Percentiles rank a stretch among this genome's conserved stretches.
phyloP scores from a whole-genome alignment of 2,888 invertebrate genomes.

The Tyria jacobaeae region DNA sequence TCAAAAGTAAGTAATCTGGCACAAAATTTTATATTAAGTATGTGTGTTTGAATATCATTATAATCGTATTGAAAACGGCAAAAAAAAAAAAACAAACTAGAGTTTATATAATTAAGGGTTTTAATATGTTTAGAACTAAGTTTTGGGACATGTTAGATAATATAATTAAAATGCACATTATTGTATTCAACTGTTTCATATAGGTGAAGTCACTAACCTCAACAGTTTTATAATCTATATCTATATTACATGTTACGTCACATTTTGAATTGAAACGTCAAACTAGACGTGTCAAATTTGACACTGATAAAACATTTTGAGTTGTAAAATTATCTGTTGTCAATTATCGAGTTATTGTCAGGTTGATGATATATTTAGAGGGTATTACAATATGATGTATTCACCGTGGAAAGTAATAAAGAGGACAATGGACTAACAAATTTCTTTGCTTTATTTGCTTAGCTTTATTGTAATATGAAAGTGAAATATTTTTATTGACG shows the following conservation, averaged over 20 bases:
- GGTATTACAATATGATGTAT: constrained; percentile 13
- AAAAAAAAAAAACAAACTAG: too few relatives aligned
- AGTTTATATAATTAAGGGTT: too few relatives aligned
- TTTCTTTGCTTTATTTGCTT: constrained; percentile 5
- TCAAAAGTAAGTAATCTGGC: too few relatives aligned
- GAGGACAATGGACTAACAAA: constrained; percentile 13
- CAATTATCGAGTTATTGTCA: constrained; percentile 46
- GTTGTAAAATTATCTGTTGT: constrained; percentile 49
- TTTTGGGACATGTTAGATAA: too few relatives aligned
- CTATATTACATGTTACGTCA: constrained; percentile 55
- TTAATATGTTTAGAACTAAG: too few relatives aligned
- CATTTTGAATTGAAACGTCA: constrained; percentile 38
- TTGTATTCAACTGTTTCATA: too few relatives aligned
- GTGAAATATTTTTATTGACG: not conserved
- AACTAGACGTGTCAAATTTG: constrained; percentile 52
- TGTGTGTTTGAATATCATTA: too few relatives aligned
- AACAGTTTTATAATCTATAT: constrained; percentile 47
- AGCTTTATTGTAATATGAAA: not conserved
- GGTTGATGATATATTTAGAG: constrained; percentile 35
- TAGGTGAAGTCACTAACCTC: constrained; percentile 17
- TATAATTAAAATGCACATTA: too few relatives aligned
- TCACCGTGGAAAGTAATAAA: constrained; percentile 5
- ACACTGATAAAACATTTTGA: constrained; percentile 52
- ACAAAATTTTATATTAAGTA: too few relatives aligned
- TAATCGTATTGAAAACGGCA: too few relatives aligned